phyloP scores from a whole-genome alignment of 2,113 vertebrate species.

The Stegostoma tigrinum region DNA sequence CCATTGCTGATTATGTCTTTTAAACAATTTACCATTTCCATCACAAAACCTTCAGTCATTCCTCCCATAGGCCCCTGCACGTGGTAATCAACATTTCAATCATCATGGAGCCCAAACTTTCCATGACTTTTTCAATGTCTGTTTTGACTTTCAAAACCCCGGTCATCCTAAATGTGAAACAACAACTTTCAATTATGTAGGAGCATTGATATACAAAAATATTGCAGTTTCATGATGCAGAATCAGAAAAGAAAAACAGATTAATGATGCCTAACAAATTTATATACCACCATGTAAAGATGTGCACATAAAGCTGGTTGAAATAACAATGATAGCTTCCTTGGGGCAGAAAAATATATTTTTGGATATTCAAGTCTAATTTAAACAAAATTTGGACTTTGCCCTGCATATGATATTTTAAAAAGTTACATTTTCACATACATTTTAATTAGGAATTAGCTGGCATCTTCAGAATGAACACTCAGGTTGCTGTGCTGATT shows the following conservation, averaged over 20 bases:
- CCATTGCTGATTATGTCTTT: no score
- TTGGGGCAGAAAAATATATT: background rate
- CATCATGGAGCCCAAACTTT: no score
- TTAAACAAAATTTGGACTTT: background rate
- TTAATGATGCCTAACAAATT: slow-evolving; percentile 47
- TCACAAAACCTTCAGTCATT: no score
- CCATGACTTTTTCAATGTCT: no score
- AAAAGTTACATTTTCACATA: background rate
- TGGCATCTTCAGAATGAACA: background rate
- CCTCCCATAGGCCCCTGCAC: no score
- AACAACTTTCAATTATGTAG: background rate
- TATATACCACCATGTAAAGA: background rate
- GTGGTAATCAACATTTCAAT: no score
- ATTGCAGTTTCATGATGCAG: slow-evolving; percentile 51
- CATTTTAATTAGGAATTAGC: background rate
- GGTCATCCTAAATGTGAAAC: no score
- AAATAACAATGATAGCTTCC: background rate
- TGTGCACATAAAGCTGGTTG: background rate
- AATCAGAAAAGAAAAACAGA: slow-evolving; percentile 58
- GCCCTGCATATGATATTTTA: background rate
- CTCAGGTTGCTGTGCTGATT: background rate
- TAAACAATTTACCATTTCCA: no score
- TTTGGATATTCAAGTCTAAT: background rate
- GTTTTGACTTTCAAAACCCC: no score
- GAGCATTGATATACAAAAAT: background rate